These are phyloP conservation scores for Bubalus kerabau DNA, from an alignment of 2,113 vertebrate genomes.

Conservation along the genomic window DNA sequence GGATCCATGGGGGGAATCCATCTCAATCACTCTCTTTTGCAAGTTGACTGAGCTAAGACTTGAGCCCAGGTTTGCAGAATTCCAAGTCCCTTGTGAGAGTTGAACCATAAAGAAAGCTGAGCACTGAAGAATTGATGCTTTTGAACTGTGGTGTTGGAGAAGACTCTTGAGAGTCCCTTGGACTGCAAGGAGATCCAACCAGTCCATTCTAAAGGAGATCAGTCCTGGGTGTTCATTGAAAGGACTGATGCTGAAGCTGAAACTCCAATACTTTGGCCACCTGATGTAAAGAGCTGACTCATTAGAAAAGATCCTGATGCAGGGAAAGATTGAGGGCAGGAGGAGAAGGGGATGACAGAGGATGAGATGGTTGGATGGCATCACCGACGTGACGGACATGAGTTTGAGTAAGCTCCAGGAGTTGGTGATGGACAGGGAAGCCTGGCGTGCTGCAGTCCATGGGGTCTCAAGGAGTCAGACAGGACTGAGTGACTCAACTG, in stretches of 20 bases:
- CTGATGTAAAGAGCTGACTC: accelerated
- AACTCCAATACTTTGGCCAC: neutral
- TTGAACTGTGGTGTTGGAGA: neutral
- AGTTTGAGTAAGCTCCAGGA: neutral
- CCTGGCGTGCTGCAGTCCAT: neutral
- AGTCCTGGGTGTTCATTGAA: neutral
- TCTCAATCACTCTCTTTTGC: neutral
- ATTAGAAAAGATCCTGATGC: neutral
- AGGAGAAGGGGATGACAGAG: neutral
- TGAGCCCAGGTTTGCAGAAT: neutral
- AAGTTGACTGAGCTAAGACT: neutral
- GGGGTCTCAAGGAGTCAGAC: neutral
- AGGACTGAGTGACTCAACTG: neutral
- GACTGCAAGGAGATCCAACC: neutral
- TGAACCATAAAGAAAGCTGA: neutral
- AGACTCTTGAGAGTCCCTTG: neutral
- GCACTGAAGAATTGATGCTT: accelerated
- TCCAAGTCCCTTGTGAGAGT: neutral
- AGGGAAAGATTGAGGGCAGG: neutral
- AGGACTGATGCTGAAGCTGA: neutral
- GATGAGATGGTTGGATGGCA: neutral
- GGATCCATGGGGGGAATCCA: accelerated
- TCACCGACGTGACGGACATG: neutral
- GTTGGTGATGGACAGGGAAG: neutral
- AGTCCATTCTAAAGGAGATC: neutral